Percentiles rank a stretch among this genome's conserved stretches.
Evolutionary conservation across 2,888 invertebrate genomes (phyloP).

Genomic region (Eledone cirrhosa): DNA sequence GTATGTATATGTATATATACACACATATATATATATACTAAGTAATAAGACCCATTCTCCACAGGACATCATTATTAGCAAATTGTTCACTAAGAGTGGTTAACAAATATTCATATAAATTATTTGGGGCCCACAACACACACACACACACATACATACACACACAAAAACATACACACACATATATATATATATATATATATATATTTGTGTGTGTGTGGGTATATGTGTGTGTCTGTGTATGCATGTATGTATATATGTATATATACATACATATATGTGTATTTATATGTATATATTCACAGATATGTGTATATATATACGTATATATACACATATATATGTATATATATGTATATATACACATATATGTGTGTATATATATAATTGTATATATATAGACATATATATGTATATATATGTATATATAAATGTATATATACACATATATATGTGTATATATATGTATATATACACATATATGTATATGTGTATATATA

Average conservation of each 20-base stretch:
- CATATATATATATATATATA: no score
- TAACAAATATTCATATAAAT: no score
- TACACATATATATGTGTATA: neutral
- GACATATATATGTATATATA: constrained; percentile 1
- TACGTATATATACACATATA: no score
- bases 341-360: neutral
- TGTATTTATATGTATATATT: neutral
- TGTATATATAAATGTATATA: neutral
- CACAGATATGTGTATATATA: neutral
- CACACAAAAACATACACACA: no score
- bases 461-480: neutral
- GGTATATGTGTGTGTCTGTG: neutral
- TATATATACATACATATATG: neutral
- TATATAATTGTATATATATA: neutral
- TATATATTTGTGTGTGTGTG: neutral
- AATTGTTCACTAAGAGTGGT: no score
- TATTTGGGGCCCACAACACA: no score
- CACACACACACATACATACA: no score
- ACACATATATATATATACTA: no score
- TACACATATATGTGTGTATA: neutral
- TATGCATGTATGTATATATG: neutral
- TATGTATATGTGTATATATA: neutral
- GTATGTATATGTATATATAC: no score
- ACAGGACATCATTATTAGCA: no score
- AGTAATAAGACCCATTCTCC: no score